Conservation (phyloP, 2,113 vertebrate genomes). For the Menura novaehollandiae region DNA sequence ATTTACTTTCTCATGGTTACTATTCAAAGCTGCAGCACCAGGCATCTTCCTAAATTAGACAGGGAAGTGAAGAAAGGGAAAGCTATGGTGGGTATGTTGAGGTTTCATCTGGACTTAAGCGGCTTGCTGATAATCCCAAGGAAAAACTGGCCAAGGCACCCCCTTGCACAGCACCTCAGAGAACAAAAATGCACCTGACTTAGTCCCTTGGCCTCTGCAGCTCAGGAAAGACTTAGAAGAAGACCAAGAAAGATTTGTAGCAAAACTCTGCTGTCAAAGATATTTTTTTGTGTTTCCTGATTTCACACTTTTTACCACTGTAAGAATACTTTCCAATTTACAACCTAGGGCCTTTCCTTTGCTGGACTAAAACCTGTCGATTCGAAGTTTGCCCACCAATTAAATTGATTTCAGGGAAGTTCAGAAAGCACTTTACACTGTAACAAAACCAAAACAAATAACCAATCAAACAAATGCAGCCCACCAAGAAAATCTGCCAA, state of each 20-base stretch:
- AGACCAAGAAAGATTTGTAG: neutral
- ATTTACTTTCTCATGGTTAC: constrained; percentile 1
- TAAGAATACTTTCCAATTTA: neutral
- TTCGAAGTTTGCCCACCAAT: neutral
- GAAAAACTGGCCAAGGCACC: neutral
- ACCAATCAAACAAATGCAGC: neutral
- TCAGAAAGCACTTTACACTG: neutral
- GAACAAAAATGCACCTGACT: neutral
- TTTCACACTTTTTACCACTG: neutral
- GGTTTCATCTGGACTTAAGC: neutral
- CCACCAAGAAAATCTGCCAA: neutral
- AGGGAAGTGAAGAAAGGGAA: neutral
- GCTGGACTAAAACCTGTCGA: neutral
- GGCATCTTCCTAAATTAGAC: neutral
- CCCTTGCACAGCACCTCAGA: neutral
- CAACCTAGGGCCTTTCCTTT: neutral
- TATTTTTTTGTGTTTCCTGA: neutral
- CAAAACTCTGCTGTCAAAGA: neutral
- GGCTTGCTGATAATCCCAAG: neutral
- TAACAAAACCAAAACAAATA: neutral
- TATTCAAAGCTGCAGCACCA: neutral
- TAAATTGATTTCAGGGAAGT: neutral
- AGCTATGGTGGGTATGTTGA: neutral
- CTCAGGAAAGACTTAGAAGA: neutral
- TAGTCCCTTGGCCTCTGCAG: neutral